Evolutionary conservation across 2,888 invertebrate genomes (phyloP).

Genomic region (Rugalucina vietnamica): DNA sequence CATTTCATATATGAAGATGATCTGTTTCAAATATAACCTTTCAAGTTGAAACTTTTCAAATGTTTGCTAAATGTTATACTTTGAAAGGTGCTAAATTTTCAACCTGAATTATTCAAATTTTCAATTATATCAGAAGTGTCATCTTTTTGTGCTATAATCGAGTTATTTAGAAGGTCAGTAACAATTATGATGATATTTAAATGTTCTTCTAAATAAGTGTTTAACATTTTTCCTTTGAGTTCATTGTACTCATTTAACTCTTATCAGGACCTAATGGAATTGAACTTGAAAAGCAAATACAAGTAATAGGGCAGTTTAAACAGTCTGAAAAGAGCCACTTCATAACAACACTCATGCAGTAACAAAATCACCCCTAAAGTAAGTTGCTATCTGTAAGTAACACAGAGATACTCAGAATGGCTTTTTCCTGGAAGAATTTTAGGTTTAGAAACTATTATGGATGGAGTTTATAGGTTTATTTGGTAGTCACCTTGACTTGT

Average conservation of each 20-base stretch:
- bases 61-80: conserved; percentile 3
- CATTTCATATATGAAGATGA: not conserved
- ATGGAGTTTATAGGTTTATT: too few species aligned
- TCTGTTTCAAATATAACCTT: not conserved
- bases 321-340: too few species aligned
- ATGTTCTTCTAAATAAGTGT: not conserved
- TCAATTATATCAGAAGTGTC: conserved; percentile 9
- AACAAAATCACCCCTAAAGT: too few species aligned
- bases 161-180: conserved; percentile 5
- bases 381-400: too few species aligned
- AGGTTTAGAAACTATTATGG: too few species aligned
- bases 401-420: too few species aligned
- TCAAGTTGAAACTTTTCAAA: conserved; percentile 10
- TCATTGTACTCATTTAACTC: not conserved
- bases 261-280: not conserved
- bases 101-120: not conserved
- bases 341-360: too few species aligned
- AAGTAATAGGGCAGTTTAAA: too few species aligned
- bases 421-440: too few species aligned
- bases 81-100: conserved; percentile 13
- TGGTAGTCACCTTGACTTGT: too few species aligned
- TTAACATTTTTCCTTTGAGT: not conserved
- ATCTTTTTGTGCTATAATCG: not conserved
- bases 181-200: not conserved
- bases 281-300: too few species aligned